A percentile compares a stretch with the other conserved stretches of the same genome.
Conservation (phyloP, 92 coral and sea anemone species). For the Palythoa grandiflora region DNA sequence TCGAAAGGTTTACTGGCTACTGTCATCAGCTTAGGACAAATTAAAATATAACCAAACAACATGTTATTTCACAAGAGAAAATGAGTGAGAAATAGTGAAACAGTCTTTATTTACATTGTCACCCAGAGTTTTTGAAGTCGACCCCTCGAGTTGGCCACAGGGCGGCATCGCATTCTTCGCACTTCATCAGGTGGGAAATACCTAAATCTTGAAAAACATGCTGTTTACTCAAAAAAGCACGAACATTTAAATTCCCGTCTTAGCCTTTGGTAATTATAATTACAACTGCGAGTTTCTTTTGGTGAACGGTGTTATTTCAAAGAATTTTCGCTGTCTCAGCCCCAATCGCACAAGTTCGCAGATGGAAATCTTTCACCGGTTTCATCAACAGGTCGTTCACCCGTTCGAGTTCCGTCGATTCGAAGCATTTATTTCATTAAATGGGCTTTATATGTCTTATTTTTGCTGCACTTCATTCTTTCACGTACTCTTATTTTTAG, state of each 20-base stretch:
- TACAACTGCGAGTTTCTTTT: not conserved
- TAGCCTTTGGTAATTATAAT: not conserved
- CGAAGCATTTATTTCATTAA: too few species aligned
- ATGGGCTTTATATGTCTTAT: too few species aligned
- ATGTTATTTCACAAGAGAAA: slow-evolving; percentile 58
- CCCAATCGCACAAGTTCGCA: too few species aligned
- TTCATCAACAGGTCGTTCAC: too few species aligned
- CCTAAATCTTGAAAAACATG: slow-evolving; percentile 53
- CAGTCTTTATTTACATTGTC: slow-evolving; percentile 30
- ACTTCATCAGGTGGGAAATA: slow-evolving; percentile 42
- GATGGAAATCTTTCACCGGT: too few species aligned
- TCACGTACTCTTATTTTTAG: too few species aligned
- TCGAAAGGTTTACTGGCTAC: not conserved
- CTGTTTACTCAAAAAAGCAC: slow-evolving; percentile 35
- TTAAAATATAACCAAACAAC: slow-evolving; percentile 68
- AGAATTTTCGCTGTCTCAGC: not conserved
- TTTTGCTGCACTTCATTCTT: too few species aligned
- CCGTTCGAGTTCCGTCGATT: too few species aligned
- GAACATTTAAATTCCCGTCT: slow-evolving; percentile 3
- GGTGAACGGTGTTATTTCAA: not conserved
- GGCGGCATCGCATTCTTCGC: not conserved
- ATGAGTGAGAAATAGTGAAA: not conserved
- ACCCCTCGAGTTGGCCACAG: slow-evolving; percentile 40
- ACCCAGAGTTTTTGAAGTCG: slow-evolving; percentile 13
- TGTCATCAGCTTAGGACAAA: slow-evolving; percentile 62